A percentile compares a stretch with the other conserved stretches of the same genome.
Evolutionary conservation across 2,888 invertebrate species (phyloP).

Genomic region (Spodoptera littoralis): DNA sequence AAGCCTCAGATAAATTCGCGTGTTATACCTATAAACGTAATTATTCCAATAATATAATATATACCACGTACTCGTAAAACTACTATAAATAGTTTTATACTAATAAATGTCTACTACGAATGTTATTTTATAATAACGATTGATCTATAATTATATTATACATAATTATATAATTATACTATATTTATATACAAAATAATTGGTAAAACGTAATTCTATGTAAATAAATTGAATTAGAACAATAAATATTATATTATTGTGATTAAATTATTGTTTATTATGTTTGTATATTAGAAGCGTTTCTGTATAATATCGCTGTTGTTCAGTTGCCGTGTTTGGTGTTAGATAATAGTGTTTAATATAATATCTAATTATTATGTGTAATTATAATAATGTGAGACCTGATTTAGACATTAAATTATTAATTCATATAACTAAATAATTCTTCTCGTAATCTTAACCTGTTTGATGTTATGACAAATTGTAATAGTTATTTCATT

Average conservation of each 20-base stretch:
- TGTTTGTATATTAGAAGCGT: slow-evolving; percentile 62
- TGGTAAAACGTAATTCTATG: slow-evolving; percentile 58
- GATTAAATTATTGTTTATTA: slow-evolving; percentile 42
- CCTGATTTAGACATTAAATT: slow-evolving; percentile 72
- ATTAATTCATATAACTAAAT: slow-evolving; percentile 50
- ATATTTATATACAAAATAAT: slow-evolving; percentile 58
- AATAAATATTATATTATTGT: slow-evolving; percentile 47
- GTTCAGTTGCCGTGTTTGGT: slow-evolving; percentile 84
- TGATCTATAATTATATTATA: slow-evolving; percentile 63
- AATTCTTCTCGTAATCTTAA: slow-evolving; percentile 53
- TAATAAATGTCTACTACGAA: slow-evolving; percentile 42
- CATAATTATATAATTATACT: slow-evolving; percentile 63
- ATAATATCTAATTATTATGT: slow-evolving; percentile 45
- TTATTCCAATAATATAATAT: slow-evolving; percentile 14
- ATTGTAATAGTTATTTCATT: slow-evolving; percentile 48
- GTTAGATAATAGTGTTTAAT: slow-evolving; percentile 72
- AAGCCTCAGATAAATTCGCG: slow-evolving; percentile 36
- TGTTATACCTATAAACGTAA: slow-evolving; percentile 20
- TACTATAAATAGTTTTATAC: slow-evolving; percentile 50
- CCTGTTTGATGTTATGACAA: slow-evolving; percentile 58
- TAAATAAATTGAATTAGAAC: slow-evolving; percentile 58
- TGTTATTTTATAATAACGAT: slow-evolving; percentile 63
- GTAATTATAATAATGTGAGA: slow-evolving; percentile 68
- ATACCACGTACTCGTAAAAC: slow-evolving; percentile 13
- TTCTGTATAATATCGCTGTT: slow-evolving; percentile 76